Percentiles rank a stretch among this genome's conserved stretches.
phyloP scores from a whole-genome alignment of 2,888 invertebrate species.

The Drepanosiphum platanoidis region DNA sequence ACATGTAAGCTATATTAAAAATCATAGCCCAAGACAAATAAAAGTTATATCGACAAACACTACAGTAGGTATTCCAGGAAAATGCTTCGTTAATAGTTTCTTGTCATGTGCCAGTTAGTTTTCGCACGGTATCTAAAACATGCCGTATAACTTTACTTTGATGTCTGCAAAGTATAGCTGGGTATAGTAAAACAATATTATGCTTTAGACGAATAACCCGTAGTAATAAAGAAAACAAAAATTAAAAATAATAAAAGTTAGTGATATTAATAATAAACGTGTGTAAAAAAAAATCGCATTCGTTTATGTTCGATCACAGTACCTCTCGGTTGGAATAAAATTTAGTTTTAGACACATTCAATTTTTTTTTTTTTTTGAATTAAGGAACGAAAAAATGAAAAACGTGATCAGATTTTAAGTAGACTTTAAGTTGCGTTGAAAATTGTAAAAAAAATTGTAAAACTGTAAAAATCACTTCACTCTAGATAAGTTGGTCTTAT shows the following conservation, averaged over 20 bases:
- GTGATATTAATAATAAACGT: not conserved
- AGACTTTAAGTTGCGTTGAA: no score
- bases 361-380: no score
- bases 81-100: conserved; percentile 50
- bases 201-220: not conserved
- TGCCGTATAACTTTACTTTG: conserved; percentile 38
- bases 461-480: no score
- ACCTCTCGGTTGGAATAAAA: no score
- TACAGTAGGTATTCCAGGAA: not conserved
- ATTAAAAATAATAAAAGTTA: not conserved
- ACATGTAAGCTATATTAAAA: not conserved
- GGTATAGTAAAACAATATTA: conserved; percentile 5
- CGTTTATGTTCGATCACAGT: conserved; percentile 2
- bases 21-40: not conserved
- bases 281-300: not conserved
- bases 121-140: conserved; percentile 41
- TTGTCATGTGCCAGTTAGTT: conserved; percentile 35
- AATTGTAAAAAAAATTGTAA: no score
- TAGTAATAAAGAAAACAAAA: not conserved
- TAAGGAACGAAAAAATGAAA: no score
- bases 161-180: conserved; percentile 11
- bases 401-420: no score
- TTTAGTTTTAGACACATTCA: no score
- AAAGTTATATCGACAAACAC: conserved; percentile 23
- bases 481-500: no score